Evolutionary conservation across 2,888 invertebrate genomes (phyloP).

Genomic region (Coenonympha arcania): DNA sequence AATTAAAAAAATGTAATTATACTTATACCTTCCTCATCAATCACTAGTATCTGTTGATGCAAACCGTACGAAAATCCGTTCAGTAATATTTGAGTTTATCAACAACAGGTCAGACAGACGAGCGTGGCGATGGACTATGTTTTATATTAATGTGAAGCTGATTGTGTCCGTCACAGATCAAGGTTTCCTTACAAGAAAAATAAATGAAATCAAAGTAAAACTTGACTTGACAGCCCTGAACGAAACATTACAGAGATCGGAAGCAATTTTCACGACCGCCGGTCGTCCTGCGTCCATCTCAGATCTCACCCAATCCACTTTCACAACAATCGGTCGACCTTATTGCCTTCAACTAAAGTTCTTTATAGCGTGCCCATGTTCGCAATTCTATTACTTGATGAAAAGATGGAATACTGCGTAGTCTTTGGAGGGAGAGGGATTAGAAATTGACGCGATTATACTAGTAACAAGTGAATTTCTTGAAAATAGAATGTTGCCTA

Average conservation of each 20-base stretch:
- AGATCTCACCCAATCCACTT: slow-evolving; percentile 20
- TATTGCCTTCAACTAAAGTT: slow-evolving; percentile 24
- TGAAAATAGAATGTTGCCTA: no score
- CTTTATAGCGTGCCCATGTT: slow-evolving; percentile 21
- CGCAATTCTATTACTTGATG: neutral
- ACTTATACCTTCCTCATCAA: no score
- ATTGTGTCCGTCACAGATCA: no score
- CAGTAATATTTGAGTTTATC: no score
- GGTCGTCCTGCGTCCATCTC: no score
- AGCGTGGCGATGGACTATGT: no score
- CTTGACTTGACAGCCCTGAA: slow-evolving; percentile 23
- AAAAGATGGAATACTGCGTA: slow-evolving; percentile 35
- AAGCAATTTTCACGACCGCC: slow-evolving; percentile 46
- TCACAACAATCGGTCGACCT: slow-evolving; percentile 1
- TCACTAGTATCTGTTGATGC: no score
- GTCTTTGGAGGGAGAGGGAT: slow-evolving; percentile 26
- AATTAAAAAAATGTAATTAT: no score
- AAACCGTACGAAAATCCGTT: no score
- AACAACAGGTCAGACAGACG: no score
- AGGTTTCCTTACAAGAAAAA: neutral
- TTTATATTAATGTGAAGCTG: no score
- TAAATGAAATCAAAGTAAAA: neutral
- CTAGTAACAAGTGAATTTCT: neutral
- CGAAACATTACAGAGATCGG: slow-evolving; percentile 45
- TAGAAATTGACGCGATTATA: neutral